phyloP scores from a whole-genome alignment of 2,888 invertebrate species.

The Graphium colonna region DNA sequence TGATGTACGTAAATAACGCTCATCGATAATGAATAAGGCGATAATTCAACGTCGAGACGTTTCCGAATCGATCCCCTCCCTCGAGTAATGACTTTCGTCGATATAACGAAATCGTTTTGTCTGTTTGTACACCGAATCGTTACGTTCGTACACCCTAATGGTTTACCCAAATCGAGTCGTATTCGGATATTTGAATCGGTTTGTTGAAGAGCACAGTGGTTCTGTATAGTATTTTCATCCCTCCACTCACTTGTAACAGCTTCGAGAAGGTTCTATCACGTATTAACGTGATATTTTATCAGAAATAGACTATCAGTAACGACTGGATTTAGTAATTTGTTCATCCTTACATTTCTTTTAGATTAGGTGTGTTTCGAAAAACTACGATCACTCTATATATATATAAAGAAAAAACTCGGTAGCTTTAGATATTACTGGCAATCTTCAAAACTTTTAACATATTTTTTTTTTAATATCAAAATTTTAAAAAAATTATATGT shows the following conservation, averaged over 20 bases:
- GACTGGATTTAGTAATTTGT: too few species aligned
- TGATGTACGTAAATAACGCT: slow-evolving; percentile 1
- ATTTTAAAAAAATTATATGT: too few species aligned
- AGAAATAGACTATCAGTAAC: too few species aligned
- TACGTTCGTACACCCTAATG: slow-evolving; percentile 14
- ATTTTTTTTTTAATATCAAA: too few species aligned
- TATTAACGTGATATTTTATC: too few species aligned
- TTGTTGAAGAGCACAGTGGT: slow-evolving; percentile 5
- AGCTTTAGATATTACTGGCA: too few species aligned
- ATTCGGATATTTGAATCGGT: slow-evolving; percentile 11
- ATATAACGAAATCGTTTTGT: slow-evolving; percentile 20
- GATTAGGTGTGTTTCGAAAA: too few species aligned
- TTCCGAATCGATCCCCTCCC: slow-evolving; percentile 3
- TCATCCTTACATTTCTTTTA: too few species aligned
- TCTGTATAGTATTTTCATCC: not conserved
- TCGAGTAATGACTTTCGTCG: slow-evolving; percentile 14
- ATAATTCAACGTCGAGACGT: slow-evolving; percentile 13
- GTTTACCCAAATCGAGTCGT: slow-evolving; percentile 17
- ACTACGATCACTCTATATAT: too few species aligned
- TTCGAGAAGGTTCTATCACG: not conserved
- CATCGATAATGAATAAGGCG: not conserved
- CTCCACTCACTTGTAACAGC: not conserved
- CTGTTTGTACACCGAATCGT: slow-evolving; percentile 21
- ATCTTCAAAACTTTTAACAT: too few species aligned
- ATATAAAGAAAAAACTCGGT: too few species aligned